Conservation (phyloP, 1,140 invertebrate genomes). For the Steinernema feltiae region DNA sequence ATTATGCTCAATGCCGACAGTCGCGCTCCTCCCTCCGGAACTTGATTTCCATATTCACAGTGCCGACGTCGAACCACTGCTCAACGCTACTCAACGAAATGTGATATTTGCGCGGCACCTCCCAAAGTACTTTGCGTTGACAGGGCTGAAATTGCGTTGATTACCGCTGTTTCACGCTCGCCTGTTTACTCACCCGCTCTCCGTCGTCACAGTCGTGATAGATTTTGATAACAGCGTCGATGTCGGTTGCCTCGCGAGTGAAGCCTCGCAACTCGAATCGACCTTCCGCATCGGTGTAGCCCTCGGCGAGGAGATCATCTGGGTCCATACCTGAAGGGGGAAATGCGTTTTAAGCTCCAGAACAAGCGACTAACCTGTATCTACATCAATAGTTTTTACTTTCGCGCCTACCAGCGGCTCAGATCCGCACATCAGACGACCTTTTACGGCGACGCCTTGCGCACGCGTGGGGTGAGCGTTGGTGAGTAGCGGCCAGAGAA, state of each 20-base stretch:
- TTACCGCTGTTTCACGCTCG: neutral
- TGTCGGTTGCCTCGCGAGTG: slow-evolving; percentile 6
- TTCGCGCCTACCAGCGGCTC: slow-evolving; percentile 32
- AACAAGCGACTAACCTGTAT: slow-evolving; percentile 24
- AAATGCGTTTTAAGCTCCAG: slow-evolving; percentile 4
- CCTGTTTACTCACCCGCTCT: slow-evolving; percentile 1
- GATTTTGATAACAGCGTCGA: slow-evolving; percentile 37
- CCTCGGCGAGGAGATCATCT: slow-evolving; percentile 45
- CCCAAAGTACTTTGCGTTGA: slow-evolving; percentile 29
- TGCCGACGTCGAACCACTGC: slow-evolving; percentile 42
- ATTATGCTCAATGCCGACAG: slow-evolving; percentile 36
- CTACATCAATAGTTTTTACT: slow-evolving; percentile 42
- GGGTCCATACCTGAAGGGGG: slow-evolving; percentile 37
- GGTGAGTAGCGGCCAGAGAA: neutral
- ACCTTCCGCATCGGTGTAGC: slow-evolving; percentile 46
- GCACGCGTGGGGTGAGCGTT: slow-evolving; percentile 17
- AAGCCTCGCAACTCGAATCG: slow-evolving; percentile 25
- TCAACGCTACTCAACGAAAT: slow-evolving; percentile 41
- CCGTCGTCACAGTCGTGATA: slow-evolving; percentile 36
- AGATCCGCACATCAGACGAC: slow-evolving; percentile 35
- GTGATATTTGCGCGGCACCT: slow-evolving; percentile 34
- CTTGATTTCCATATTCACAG: slow-evolving; percentile 39
- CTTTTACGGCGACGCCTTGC: slow-evolving; percentile 38
- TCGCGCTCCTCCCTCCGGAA: slow-evolving; percentile 37
- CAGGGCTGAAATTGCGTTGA: slow-evolving; percentile 23